A percentile compares a stretch with the other conserved stretches of the same genome.
Evolutionary conservation across 2,113 vertebrate genomes (phyloP).

Genomic region (Pristiophorus japonicus): DNA sequence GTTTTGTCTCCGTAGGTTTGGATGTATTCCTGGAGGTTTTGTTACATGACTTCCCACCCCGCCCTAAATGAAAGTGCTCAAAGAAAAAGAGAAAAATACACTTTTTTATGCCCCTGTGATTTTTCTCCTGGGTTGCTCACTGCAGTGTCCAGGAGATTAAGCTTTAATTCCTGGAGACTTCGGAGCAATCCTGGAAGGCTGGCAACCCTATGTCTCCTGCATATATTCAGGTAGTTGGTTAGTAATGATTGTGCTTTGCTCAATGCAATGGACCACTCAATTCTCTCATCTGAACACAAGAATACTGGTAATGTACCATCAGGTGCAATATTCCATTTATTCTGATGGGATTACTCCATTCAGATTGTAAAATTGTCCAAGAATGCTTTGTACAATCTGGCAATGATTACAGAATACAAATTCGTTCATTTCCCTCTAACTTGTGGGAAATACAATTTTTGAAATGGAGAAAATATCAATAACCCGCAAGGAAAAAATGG

Average conservation of each 20-base stretch:
- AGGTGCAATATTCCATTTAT: not conserved
- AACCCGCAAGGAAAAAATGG: not conserved
- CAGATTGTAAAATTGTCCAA: not conserved
- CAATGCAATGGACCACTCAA: not conserved
- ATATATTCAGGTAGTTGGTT: not conserved
- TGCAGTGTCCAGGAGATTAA: not conserved
- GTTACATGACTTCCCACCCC: not conserved
- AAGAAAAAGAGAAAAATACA: not conserved
- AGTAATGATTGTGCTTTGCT: not conserved
- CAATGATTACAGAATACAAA: not conserved
- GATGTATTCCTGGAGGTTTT: not conserved
- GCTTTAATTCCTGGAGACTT: not conserved
- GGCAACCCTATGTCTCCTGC: not conserved
- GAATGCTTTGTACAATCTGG: not conserved
- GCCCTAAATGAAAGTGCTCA: too few relatives aligned
- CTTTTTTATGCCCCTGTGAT: not conserved
- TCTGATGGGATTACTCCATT: not conserved
- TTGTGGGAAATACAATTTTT: not conserved
- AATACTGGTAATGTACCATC: not conserved
- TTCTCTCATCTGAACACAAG: not conserved
- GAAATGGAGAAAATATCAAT: not conserved
- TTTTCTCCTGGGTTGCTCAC: not conserved
- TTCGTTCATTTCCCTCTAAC: too few relatives aligned
- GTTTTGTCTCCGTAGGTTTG: not conserved
- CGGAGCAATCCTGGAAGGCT: not conserved